These are phyloP conservation scores for Teleogryllus occipitalis DNA, from an alignment of 1,140 invertebrate genomes.

Conservation along the genomic window DNA sequence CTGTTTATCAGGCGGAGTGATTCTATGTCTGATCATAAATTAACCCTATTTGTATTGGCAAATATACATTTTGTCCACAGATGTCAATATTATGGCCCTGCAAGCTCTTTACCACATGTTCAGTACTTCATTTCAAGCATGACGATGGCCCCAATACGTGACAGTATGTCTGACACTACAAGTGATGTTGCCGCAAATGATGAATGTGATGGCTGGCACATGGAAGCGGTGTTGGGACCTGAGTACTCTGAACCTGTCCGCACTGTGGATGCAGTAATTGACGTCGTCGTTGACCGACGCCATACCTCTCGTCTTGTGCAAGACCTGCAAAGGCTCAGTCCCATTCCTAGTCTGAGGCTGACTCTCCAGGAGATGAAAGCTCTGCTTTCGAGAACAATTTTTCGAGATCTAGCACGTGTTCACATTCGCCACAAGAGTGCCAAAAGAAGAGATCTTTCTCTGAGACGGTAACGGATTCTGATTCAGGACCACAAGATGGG, in stretches of 20 bases:
- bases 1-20: too few relatives aligned
- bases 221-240: not conserved
- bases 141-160: too few relatives aligned
- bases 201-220: not conserved
- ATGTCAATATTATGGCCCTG: too few relatives aligned
- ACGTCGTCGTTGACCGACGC: constrained; percentile 47
- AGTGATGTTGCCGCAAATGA: too few relatives aligned
- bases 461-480: not conserved
- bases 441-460: not conserved
- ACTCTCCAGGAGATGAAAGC: not conserved
- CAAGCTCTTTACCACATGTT: too few relatives aligned
- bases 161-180: too few relatives aligned
- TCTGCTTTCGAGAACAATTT: too few relatives aligned
- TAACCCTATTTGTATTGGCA: too few relatives aligned
- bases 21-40: too few relatives aligned
- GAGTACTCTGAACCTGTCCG: constrained; percentile 29
- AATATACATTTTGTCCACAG: too few relatives aligned
- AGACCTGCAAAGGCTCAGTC: constrained; percentile 44
- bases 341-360: constrained; percentile 46
- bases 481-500: too few relatives aligned
- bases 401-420: not conserved
- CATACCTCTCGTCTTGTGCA: constrained; percentile 53
- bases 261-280: constrained; percentile 49
- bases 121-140: too few relatives aligned
- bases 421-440: not conserved